Base-by-base conservation (phyloP, 1,140 invertebrate species). In the Achroia grisella region DNA sequence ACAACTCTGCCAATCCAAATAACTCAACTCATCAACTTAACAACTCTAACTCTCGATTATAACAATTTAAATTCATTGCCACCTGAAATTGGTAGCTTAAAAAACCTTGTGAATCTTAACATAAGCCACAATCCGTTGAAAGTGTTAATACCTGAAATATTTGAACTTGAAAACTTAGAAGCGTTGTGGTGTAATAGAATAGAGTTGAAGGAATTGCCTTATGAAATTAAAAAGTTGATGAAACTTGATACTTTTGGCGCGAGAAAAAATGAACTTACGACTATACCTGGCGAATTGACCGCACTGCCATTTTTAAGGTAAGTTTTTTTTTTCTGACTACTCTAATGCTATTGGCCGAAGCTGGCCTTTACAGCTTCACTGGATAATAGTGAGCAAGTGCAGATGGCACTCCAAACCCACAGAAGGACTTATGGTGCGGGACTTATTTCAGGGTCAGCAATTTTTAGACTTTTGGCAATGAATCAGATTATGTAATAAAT, bases 61-160 rank as follows among this genome's bases (percentile, higher is more conserved):
- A 89, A 90, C 46, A 92, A 91, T 47, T 84, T 97, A 33, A 90
- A 88, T 58, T 89, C 90, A 27, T 88, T 91, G 60, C 89, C 90
- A 6, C 45, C 71, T n/a, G 87, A 87, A 56, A 85, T 92, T 39
- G 88, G 86, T 15, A 73, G 88, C 35, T 79, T 92, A 49, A 86
- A 89, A 49, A 89, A 90, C 64, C 84, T 97, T 15, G 87, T 93
- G 47, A 93, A 90, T 53, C 86, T 97, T 34, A 95, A 97, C 71
- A 79, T 97, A 34, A 94, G 94, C 51, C 89, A 93, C 46, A 97
- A 97, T 77, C 93, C 91, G 52, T 88, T 97, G 14, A 82, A 79
- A 36, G 70, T 70, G 4, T 71, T 97, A 41, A 92, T 94, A 10
- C 73, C 88, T 9, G 87, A 89, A 60, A 90, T 97, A 54, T 91